Evolutionary conservation across 1,140 invertebrate genomes (phyloP), one percentile per base, ranked within the genome.

Genomic region (Monochamus saltuarius): DNA sequence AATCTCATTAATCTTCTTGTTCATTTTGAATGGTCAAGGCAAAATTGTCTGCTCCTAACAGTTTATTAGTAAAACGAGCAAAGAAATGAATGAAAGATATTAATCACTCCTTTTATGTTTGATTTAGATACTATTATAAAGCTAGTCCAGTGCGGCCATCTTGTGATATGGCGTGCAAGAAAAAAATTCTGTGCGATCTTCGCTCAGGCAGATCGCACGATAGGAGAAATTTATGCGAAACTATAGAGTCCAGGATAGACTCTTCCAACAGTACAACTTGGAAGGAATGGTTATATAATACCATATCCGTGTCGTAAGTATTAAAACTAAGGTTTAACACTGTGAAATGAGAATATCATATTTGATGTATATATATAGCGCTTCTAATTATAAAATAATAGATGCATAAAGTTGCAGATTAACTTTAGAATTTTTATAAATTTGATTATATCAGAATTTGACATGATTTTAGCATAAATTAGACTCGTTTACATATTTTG

Each of bases 141-240:
- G 91, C 91, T 73, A 93, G 91, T 55, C 89, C 90, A 1, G 87
- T 89, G 0, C 82, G 88, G 45, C 86, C 89, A 11, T 64, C 78
- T 0, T 95, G 92, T 74, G 89, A 92, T 75, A 85, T 86, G 1
- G 89, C 90, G 64, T 95, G 92, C 72, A 88, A 88, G 49, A 92
- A 92, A 75, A 82, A 91, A 6, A 81, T 95, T 64, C 75, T 95
- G 1, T 96, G 92, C 74, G 91, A 94, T 75, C 79, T 93, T 42
- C 83, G 89, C 29, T 92, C 90, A 1, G 92, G 91, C 0, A 82
- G 89, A 40, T 93, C 90, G 17, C 92, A 96, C 68, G 92, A 94
- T 74, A 82, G 92, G 1, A 89, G 89, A 73, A 84, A 85, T 37
- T 81, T 93, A n/a, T 95, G 92, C 72, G 84, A 89, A 42, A 85